A percentile compares a stretch with the other conserved stretches of the same genome.
phyloP scores from a whole-genome alignment of 2,888 invertebrate species.

The Tachystola acroxantha region DNA sequence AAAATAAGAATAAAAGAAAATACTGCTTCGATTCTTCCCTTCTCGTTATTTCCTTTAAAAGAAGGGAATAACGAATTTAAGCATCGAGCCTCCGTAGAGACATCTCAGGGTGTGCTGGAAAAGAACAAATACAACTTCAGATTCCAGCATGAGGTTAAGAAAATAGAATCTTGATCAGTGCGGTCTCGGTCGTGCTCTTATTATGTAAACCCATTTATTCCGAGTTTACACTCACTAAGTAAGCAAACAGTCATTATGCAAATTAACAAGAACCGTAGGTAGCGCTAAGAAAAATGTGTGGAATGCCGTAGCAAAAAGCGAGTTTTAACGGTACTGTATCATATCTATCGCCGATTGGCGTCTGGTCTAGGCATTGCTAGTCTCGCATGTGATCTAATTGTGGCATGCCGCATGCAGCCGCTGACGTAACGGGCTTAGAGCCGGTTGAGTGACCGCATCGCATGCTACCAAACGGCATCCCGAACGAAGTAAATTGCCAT shows the following conservation, averaged over 20 bases:
- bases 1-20: too few relatives aligned
- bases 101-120: too few relatives aligned
- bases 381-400: conserved; percentile 71
- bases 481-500: conserved; percentile 42
- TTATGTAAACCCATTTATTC: conserved; percentile 5
- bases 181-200: too few relatives aligned
- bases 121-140: too few relatives aligned
- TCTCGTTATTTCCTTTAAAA: too few relatives aligned
- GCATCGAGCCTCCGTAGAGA: too few relatives aligned
- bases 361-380: conserved; percentile 61
- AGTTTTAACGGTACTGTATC: conserved; percentile 67
- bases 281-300: conserved; percentile 30
- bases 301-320: conserved; percentile 53
- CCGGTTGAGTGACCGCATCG: conserved; percentile 71
- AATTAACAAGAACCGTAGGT: conserved; percentile 26
- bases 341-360: conserved; percentile 52
- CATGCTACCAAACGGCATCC: conserved; percentile 57
- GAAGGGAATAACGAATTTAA: too few relatives aligned
- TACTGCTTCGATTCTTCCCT: too few relatives aligned
- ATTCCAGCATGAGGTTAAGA: too few relatives aligned
- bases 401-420: conserved; percentile 43
- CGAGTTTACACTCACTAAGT: conserved; percentile 10
- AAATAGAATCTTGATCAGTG: conserved; percentile 7
- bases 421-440: conserved; percentile 67
- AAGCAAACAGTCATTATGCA: conserved; percentile 24